Evolutionary conservation across 2,888 invertebrate species (phyloP), one percentile per base, ranked within the genome.

Genomic region (Drosophila fungiperda): DNA sequence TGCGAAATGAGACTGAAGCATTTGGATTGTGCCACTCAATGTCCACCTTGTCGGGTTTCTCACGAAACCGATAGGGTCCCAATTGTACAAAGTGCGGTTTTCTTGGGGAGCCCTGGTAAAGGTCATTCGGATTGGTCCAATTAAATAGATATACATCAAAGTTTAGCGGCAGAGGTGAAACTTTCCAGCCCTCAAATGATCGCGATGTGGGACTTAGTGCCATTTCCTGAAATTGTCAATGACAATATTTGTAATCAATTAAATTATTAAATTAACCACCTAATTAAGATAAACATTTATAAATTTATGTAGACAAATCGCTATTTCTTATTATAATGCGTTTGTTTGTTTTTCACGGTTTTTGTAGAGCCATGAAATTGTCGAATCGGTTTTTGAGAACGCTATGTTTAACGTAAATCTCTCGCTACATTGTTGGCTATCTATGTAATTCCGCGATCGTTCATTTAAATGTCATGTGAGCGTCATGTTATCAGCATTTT

Each of bases 51-150:
- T 95, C 94, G 29, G 95, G 95, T 6, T 93, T 92, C 91, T 97
- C 97, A 0, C 94, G 94, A 92, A 94, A 96, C 1, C 95, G 93
- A 91, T 96, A 96, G 0, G 96, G 96, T 20, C 96, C 96, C 32
- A 94, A 77, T 87, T 94, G 92, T 54, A 93, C 91, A 54, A 95
- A 94, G 49, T 90, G 93, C 1, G 95, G 95, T 79, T 95, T 95
- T 71, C 94, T 95, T 1, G 88, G 83, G 2, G 93, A 94, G 58
- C 94, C 94, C 17, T 94, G 94, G 5, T 94, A 94, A 42, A 95
- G 94, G 62, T 95, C 94, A 26, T 95, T 94, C 0, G 96, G 95
- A 92, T 97, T 97, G 4, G 97, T 97, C 97, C 97, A 97, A 92
- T 97, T 97, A 91, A 95, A 97, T 77, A 96, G 94, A 91, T 95